phyloP scores from a whole-genome alignment of 1,140 invertebrate genomes.

The Papilio glaucus region DNA sequence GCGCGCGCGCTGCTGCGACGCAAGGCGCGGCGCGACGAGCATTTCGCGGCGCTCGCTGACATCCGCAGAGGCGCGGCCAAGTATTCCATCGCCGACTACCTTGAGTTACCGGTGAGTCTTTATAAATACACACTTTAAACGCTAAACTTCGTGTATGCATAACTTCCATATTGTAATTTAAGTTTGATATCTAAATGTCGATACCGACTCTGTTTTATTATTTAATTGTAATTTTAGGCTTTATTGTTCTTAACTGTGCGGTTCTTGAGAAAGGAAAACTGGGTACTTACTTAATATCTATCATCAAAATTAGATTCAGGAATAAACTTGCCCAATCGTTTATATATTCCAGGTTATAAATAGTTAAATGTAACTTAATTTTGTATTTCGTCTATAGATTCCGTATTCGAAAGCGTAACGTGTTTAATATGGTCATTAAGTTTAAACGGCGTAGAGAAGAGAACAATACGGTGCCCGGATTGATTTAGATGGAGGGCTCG shows the following conservation, averaged over 20 bases:
- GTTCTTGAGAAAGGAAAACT: background rate
- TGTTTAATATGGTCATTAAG: constrained; percentile 67
- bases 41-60: constrained; percentile 76
- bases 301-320: background rate
- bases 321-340: background rate
- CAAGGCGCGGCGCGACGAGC: constrained; percentile 75
- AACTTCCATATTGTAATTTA: background rate
- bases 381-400: background rate
- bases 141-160: constrained; percentile 32
- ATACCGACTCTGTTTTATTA: background rate
- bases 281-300: background rate
- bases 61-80: constrained; percentile 78
- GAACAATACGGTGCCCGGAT: constrained; percentile 65
- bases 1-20: constrained; percentile 71
- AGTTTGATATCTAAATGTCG: background rate
- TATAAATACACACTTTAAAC: constrained; percentile 35
- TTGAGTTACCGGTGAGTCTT: constrained; percentile 80
- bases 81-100: constrained; percentile 76
- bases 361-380: background rate
- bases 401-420: constrained; percentile 40
- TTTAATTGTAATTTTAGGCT: background rate
- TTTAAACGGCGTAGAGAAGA: constrained; percentile 62
- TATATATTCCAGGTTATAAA: background rate
- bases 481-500: constrained; percentile 67
- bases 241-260: background rate